A percentile compares a stretch with the other conserved stretches of the same genome.
Conservation (phyloP, 1,140 invertebrate species). For the Hormaphis cornu region DNA sequence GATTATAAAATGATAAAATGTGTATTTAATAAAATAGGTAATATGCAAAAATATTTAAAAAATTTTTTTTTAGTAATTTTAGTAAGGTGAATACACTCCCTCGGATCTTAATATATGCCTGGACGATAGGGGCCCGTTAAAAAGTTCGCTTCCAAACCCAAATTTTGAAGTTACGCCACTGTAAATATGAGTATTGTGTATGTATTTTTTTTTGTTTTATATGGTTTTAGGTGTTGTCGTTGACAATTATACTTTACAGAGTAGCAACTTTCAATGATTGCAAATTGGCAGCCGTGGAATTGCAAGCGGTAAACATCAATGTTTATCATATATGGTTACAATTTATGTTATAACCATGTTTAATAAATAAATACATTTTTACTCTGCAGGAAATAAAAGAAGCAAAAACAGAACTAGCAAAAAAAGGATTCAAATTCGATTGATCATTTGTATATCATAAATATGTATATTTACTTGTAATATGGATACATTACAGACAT, state of each 20-base stretch:
- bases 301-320: conserved; percentile 6
- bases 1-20: too few relatives aligned
- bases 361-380: neutral
- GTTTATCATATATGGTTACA: neutral
- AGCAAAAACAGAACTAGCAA: neutral
- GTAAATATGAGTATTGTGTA: too few relatives aligned
- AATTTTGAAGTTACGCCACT: too few relatives aligned
- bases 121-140: too few relatives aligned
- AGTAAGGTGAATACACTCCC: too few relatives aligned
- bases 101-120: too few relatives aligned
- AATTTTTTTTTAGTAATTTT: too few relatives aligned
- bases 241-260: conserved; percentile 14
- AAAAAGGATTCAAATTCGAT: conserved; percentile 25
- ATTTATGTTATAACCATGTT: neutral
- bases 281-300: conserved; percentile 5
- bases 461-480: conserved; percentile 5
- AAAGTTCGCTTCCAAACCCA: too few relatives aligned
- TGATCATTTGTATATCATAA: neutral
- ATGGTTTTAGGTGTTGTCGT: neutral
- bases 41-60: too few relatives aligned
- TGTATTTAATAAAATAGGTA: too few relatives aligned
- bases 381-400: conserved; percentile 15
- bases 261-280: conserved; percentile 16
- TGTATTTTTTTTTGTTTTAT: too few relatives aligned
- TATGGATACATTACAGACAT: neutral